Conservation (phyloP, 2,797 vertebrate genomes). For the Rhinella marina region DNA sequence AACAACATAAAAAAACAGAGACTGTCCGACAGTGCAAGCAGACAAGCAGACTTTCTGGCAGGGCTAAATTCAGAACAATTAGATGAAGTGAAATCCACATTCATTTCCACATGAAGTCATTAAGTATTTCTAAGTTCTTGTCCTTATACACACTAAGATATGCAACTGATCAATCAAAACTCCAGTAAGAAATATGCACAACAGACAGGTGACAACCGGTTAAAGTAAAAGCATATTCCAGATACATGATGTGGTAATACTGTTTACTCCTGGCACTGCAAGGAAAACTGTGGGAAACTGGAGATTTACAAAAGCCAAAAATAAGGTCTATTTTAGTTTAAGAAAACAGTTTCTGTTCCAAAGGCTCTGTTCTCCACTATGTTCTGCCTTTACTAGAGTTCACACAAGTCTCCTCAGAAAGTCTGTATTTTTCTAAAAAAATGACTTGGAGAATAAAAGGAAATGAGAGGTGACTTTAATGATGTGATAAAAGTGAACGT, state of each 20-base stretch:
- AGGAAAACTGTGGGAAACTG: background rate
- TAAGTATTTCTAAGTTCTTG: background rate
- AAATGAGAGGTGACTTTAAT: constrained; percentile 8
- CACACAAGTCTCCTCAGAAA: background rate
- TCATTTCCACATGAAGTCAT: background rate
- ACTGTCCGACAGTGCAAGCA: background rate
- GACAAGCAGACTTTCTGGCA: background rate
- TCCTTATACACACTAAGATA: background rate
- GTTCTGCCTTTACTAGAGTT: background rate
- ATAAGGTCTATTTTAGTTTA: constrained; percentile 1
- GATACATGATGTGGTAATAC: background rate
- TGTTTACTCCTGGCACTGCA: background rate
- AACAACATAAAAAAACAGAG: background rate
- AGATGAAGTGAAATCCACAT: background rate
- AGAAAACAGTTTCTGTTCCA: constrained; percentile 26
- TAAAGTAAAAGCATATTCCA: background rate
- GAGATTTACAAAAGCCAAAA: background rate
- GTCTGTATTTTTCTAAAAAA: background rate
- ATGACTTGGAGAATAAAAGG: background rate
- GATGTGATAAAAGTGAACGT: background rate
- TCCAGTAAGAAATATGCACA: background rate
- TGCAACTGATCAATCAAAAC: background rate
- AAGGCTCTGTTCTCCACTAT: background rate
- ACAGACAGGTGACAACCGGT: background rate
- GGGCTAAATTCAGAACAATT: background rate